phyloP scores from a whole-genome alignment of 2,113 vertebrate species.

The Platycercus adscitus region DNA sequence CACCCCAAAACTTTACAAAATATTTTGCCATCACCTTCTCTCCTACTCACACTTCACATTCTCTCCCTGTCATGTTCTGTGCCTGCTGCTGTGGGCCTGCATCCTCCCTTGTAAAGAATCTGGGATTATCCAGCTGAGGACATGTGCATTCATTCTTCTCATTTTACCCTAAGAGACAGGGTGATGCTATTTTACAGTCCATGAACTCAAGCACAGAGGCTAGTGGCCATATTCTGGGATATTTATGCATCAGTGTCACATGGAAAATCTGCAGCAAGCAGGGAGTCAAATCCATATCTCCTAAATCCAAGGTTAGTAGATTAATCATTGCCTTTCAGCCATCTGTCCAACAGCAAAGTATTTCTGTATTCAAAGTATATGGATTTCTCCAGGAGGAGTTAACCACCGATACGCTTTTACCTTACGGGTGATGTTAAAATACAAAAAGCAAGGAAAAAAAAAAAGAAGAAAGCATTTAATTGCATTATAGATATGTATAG shows the following conservation, averaged over 20 bases:
- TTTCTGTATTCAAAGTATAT: background rate
- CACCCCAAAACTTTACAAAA: background rate
- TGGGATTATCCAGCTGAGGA: background rate
- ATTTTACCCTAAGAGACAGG: background rate
- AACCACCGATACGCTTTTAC: background rate
- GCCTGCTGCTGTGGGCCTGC: background rate
- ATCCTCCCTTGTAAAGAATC: background rate
- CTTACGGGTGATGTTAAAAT: background rate
- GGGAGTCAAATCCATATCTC: slow-evolving; percentile 40
- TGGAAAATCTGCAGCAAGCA: slow-evolving; percentile 44
- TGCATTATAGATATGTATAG: background rate
- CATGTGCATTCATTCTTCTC: background rate
- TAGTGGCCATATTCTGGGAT: background rate
- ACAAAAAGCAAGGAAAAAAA: background rate
- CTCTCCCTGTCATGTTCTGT: background rate
- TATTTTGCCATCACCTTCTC: background rate
- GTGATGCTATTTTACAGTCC: slow-evolving; percentile 11
- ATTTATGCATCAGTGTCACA: slow-evolving; percentile 38
- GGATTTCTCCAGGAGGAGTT: slow-evolving; percentile 31
- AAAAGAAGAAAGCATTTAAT: background rate
- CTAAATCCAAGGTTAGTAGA: slow-evolving; percentile 62
- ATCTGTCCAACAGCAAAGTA: slow-evolving; percentile 30
- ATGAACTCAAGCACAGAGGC: background rate
- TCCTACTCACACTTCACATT: background rate
- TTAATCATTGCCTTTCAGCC: slow-evolving; percentile 53